Percentiles rank a stretch among this genome's conserved stretches.
phyloP scores from a whole-genome alignment of 2,888 invertebrate species.

The Chymomyza amoena region DNA sequence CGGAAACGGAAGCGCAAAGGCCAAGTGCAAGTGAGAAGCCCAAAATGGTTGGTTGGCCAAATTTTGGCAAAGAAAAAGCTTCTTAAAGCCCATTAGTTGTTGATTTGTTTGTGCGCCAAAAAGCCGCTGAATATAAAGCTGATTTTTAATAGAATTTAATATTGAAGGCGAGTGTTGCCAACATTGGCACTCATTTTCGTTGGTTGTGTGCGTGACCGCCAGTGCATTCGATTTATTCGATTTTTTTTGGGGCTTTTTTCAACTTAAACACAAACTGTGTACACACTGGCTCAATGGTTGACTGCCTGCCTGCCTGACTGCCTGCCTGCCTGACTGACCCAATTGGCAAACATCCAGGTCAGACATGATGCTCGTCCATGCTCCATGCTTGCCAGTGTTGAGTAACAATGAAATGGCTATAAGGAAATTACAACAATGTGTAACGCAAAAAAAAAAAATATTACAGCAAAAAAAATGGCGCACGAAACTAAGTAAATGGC shows the following conservation, averaged over 20 bases:
- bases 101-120: not conserved
- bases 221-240: constrained; percentile 37
- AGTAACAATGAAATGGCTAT: constrained; percentile 19
- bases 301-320: constrained; percentile 8
- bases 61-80: not conserved
- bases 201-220: not conserved
- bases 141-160: constrained; percentile 1
- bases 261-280: constrained; percentile 14
- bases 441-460: constrained; percentile 26
- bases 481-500: constrained; percentile 26
- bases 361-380: constrained; percentile 34
- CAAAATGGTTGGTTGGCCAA: too few relatives aligned
- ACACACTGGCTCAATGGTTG: constrained; percentile 9
- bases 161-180: not conserved
- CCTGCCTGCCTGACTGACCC: constrained; percentile 45
- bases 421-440: constrained; percentile 19
- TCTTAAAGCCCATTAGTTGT: not conserved
- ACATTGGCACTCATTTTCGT: not conserved
- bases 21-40: not conserved
- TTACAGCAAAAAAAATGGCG: constrained; percentile 29
- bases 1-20: not conserved
- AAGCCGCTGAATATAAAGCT: not conserved
- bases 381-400: constrained; percentile 24
- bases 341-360: constrained; percentile 67
- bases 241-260: constrained; percentile 23